These are phyloP conservation scores for Mimachlamys varia DNA, from an alignment of 2,888 invertebrate genomes.

Conservation along the genomic window DNA sequence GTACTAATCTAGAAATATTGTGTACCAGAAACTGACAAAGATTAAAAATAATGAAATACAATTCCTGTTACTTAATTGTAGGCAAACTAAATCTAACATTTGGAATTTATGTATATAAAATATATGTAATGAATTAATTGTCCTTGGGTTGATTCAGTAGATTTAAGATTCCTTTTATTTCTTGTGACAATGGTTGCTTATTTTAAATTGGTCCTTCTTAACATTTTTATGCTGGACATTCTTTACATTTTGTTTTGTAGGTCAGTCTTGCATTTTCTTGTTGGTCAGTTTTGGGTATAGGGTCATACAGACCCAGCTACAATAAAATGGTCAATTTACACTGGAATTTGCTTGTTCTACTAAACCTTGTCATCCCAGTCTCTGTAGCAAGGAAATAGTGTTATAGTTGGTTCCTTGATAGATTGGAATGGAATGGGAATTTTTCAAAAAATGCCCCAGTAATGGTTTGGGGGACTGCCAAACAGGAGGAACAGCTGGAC, in stretches of 20 bases:
- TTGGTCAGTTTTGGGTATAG: not conserved
- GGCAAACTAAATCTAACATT: not conserved
- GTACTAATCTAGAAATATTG: no score
- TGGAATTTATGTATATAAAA: not conserved
- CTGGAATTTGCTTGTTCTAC: not conserved
- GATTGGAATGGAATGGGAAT: not conserved
- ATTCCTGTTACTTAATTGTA: not conserved
- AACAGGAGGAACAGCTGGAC: not conserved
- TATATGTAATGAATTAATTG: no score
- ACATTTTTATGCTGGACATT: not conserved
- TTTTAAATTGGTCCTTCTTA: no score
- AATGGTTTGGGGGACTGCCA: conserved; percentile 16
- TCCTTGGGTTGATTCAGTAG: no score
- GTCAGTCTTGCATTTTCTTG: not conserved
- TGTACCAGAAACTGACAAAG: no score
- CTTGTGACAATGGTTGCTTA: no score
- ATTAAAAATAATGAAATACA: no score
- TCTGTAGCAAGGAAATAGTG: not conserved
- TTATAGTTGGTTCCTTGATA: not conserved
- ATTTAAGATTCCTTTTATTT: no score
- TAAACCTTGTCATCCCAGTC: not conserved
- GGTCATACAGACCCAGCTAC: no score
- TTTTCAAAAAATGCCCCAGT: not conserved
- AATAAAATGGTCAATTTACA: not conserved
- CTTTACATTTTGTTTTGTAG: not conserved